Percentiles rank a stretch among this genome's conserved stretches.
These are phyloP conservation scores for Drosophila chauvacae DNA, from an alignment of 1,140 invertebrate species.

Conservation along the genomic window DNA sequence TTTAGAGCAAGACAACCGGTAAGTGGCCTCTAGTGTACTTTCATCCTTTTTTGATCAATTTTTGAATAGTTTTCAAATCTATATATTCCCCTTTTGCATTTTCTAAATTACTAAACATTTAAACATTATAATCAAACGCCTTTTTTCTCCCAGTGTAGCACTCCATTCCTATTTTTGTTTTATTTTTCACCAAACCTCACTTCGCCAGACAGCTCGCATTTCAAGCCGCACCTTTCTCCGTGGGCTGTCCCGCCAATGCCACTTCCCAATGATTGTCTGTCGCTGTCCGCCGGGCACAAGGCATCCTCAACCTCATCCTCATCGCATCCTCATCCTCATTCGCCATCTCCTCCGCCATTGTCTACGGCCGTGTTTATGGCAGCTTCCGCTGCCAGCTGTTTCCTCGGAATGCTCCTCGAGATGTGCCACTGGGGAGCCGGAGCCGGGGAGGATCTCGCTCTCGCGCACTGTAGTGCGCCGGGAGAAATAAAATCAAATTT, in stretches of 20 bases:
- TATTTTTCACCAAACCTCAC: neutral
- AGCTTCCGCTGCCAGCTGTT: slow-evolving; percentile 27
- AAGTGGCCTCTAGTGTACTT: neutral
- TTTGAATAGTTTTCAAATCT: neutral
- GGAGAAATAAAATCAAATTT: slow-evolving; percentile 72
- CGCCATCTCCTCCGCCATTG: neutral
- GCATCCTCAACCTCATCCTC: neutral
- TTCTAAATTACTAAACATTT: neutral
- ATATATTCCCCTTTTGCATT: fast-evolving
- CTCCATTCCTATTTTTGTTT: neutral
- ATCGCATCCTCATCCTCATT: neutral
- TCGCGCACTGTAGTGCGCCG: slow-evolving; percentile 9
- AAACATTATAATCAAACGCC: fast-evolving
- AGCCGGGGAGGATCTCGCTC: neutral
- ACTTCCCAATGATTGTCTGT: slow-evolving; percentile 7
- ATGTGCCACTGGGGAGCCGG: slow-evolving; percentile 45
- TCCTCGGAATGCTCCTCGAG: neutral
- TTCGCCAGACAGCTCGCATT: slow-evolving; percentile 12
- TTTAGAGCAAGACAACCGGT: neutral
- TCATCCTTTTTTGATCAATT: neutral
- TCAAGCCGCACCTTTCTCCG: slow-evolving; percentile 1
- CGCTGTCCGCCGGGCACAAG: slow-evolving; percentile 1
- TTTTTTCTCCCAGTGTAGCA: neutral
- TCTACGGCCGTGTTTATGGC: slow-evolving; percentile 32
- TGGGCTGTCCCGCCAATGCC: slow-evolving; percentile 11